phyloP scores from a whole-genome alignment of 1,140 invertebrate genomes.

The Episyrphus balteatus region DNA sequence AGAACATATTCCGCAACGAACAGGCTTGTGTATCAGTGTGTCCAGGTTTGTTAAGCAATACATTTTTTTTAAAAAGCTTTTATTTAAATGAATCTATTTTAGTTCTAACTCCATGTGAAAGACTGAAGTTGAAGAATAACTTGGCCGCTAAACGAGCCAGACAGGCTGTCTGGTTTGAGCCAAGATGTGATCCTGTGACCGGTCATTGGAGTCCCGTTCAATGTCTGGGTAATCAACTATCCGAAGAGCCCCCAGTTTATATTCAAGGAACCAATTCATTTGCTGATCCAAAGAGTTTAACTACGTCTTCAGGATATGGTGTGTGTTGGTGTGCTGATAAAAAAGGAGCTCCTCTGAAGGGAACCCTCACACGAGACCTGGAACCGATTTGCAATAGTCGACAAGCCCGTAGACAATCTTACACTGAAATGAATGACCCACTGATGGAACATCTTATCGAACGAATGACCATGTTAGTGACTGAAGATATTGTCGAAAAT shows the following conservation, averaged over 20 bases:
- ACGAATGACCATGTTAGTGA: constrained; percentile 47
- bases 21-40: constrained; percentile 73
- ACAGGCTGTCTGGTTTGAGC: constrained; percentile 46
- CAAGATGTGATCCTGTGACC: constrained; percentile 55
- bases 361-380: constrained; percentile 56
- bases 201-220: constrained; percentile 72
- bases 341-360: constrained; percentile 66
- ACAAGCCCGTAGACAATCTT: constrained; percentile 49
- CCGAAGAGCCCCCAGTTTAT: constrained; percentile 5
- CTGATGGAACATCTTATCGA: constrained; percentile 52
- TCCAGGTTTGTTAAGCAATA: constrained; percentile 42
- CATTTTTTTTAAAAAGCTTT: neutral
- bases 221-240: constrained; percentile 48
- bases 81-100: constrained; percentile 11
- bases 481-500: constrained; percentile 36
- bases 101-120: constrained; percentile 69
- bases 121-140: constrained; percentile 62
- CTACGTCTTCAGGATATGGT: constrained; percentile 26
- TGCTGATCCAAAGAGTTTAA: neutral
- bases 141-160: constrained; percentile 54
- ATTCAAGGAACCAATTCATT: neutral
- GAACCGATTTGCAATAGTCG: constrained; percentile 65
- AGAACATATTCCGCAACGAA: constrained; percentile 80
- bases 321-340: constrained; percentile 79
- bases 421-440: constrained; percentile 28